phyloP scores from a whole-genome alignment of 2,888 invertebrate species.

The Erynnis tages region DNA sequence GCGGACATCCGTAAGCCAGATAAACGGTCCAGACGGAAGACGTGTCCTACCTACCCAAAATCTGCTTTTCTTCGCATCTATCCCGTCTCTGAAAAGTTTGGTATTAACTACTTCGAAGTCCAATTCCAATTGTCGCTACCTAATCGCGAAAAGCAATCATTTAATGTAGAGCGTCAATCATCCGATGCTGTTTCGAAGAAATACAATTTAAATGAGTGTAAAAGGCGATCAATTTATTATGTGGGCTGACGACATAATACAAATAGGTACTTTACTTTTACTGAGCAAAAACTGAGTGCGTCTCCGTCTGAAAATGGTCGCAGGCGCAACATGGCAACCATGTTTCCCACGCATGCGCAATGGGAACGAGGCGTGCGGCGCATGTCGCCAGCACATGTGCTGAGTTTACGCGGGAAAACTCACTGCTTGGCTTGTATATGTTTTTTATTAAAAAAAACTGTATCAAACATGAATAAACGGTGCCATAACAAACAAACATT shows the following conservation, averaged over 20 bases:
- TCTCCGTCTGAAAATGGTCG: slow-evolving; percentile 51
- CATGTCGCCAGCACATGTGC: slow-evolving; percentile 60
- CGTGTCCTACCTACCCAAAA: no score
- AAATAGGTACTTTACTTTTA: slow-evolving; percentile 46
- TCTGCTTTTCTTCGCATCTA: no score
- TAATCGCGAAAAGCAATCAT: no score
- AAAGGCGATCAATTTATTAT: slow-evolving; percentile 19
- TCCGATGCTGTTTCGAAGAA: no score
- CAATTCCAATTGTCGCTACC: no score
- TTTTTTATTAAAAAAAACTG: slow-evolving; percentile 29
- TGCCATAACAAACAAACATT: slow-evolving; percentile 1
- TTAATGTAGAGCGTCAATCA: background rate
- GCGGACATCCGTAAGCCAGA: slow-evolving; percentile 33
- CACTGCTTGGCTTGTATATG: slow-evolving; percentile 43
- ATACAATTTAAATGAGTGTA: background rate
- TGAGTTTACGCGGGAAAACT: slow-evolving; percentile 62
- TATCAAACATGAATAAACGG: slow-evolving; percentile 6
- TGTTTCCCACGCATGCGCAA: slow-evolving; percentile 69
- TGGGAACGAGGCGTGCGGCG: slow-evolving; percentile 52
- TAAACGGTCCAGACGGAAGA: background rate
- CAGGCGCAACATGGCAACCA: slow-evolving; percentile 52
- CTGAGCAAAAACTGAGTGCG: slow-evolving; percentile 48
- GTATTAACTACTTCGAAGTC: no score
- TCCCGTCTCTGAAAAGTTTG: no score
- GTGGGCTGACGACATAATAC: slow-evolving; percentile 36